Evolutionary conservation across 2,113 vertebrate species (phyloP), one percentile per base, ranked within the genome.

Genomic region (Istiophorus platypterus): DNA sequence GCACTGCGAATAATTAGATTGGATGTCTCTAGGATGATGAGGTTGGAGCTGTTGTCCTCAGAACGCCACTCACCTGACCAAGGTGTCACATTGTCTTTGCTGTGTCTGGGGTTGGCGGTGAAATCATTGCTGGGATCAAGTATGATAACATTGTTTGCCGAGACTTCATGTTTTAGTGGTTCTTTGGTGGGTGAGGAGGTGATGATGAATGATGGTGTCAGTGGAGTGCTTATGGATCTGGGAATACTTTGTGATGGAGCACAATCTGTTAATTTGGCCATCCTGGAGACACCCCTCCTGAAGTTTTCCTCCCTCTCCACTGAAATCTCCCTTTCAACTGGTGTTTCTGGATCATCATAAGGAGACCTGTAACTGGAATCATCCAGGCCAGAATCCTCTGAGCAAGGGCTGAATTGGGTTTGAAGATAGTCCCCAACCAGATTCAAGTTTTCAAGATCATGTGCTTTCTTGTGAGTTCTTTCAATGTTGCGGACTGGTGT

Each of bases 401-500:
- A 95, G 72, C 94, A 95, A 18, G 95, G 95, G 78, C 95, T 96
- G 62, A 95, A 95, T 24, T 94, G 95, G 15, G 88, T 94, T 69
- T 92, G 86, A 18, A 88, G 61, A 74, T 94, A 95, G 24, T 95
- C 94, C 18, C 89, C 91, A 8, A 80, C 62, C 42, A 95, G 85
- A 66, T 87, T 82, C 64, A 95, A 72, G 63, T 54, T 94, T 57
- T 96, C 94, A 57, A 94, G 77, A 2, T 94, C 92, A 0, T 84
- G 83, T 9, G 89, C 84, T 83, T 82, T 95, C 74, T 89, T 95
- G 56, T 92, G 92, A 9, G 82, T 74, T 59, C 93, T 91, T 62
- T 94, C 93, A 22, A 95, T 94, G 72, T 95, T 93, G 31, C 95
- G 94, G 0, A 96, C 95, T 0, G 95, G 95, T 15, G 94, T 95